phyloP scores from a whole-genome alignment of 2,797 vertebrate genomes.

The Tokudaia tokunoshimensis region DNA sequence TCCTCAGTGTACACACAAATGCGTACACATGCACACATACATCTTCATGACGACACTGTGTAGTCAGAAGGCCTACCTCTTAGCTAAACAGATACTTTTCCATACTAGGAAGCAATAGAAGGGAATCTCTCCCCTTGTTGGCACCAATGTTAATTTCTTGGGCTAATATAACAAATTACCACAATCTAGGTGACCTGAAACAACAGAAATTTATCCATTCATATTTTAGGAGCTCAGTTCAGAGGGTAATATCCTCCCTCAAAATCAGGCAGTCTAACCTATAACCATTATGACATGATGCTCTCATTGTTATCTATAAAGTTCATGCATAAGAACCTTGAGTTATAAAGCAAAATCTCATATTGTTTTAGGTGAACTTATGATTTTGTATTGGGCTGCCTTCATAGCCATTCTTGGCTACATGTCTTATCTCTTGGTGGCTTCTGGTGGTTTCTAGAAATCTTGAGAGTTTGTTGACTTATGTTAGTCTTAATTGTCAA shows the following conservation, averaged over 20 bases:
- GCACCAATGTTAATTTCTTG: neutral
- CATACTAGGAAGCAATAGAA: neutral
- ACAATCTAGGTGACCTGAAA: neutral
- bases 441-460: neutral
- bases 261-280: neutral
- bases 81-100: constrained; percentile 5
- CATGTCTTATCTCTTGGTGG: neutral
- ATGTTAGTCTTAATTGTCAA: neutral
- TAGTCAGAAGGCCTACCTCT: neutral
- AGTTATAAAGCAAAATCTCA: neutral
- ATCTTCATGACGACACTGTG: neutral
- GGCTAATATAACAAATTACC: neutral
- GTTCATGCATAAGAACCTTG: neutral
- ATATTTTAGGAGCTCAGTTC: neutral
- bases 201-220: neutral
- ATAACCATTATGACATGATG: neutral
- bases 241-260: neutral
- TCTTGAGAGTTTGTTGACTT: neutral
- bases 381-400: neutral
- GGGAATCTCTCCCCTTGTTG: neutral
- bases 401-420: neutral
- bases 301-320: neutral
- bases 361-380: neutral
- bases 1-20: neutral
- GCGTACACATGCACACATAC: neutral